Percentiles rank a stretch among this genome's conserved stretches.
Evolutionary conservation across 2,797 vertebrate species (phyloP).

Genomic region (Alectoris magna): DNA sequence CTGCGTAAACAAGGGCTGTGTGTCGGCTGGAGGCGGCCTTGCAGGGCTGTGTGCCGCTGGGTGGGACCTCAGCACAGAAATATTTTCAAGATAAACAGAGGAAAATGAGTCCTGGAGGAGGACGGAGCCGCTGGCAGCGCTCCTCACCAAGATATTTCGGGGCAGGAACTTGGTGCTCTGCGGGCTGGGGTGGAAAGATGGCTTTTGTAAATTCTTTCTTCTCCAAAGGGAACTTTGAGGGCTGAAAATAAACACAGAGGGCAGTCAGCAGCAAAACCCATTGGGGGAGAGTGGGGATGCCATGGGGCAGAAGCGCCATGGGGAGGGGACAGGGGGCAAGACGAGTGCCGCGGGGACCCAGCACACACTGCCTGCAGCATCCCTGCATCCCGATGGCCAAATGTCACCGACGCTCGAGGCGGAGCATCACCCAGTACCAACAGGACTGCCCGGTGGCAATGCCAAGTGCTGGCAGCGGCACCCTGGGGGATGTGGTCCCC

Average conservation of each 20-base stretch:
- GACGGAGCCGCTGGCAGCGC: not conserved
- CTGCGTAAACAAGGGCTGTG: slow-evolving; percentile 64
- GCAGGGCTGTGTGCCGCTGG: not conserved
- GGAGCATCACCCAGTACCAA: too few relatives aligned
- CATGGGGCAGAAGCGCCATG: not conserved
- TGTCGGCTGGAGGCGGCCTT: slow-evolving; percentile 50
- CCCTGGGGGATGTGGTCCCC: not conserved
- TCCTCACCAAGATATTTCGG: slow-evolving; percentile 23
- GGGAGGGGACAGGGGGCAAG: not conserved
- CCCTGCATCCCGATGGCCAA: accelerated
- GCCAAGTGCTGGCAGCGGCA: accelerated
- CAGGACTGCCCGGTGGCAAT: not conserved
- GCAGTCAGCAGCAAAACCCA: not conserved
- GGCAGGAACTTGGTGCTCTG: slow-evolving; percentile 52
- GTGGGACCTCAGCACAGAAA: slow-evolving; percentile 66
- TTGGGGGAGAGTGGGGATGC: not conserved
- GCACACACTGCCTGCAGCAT: not conserved
- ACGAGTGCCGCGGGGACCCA: accelerated
- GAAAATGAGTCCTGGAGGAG: slow-evolving; percentile 69
- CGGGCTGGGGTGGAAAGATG: not conserved
- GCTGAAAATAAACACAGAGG: not conserved
- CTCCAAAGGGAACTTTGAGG: not conserved
- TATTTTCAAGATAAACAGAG: slow-evolving; percentile 76
- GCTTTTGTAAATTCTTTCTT: not conserved
- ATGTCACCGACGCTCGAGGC: accelerated